A percentile compares a stretch with the other conserved stretches of the same genome.
Conservation (phyloP, 2,113 vertebrate genomes). For the Zosterops japonicus region DNA sequence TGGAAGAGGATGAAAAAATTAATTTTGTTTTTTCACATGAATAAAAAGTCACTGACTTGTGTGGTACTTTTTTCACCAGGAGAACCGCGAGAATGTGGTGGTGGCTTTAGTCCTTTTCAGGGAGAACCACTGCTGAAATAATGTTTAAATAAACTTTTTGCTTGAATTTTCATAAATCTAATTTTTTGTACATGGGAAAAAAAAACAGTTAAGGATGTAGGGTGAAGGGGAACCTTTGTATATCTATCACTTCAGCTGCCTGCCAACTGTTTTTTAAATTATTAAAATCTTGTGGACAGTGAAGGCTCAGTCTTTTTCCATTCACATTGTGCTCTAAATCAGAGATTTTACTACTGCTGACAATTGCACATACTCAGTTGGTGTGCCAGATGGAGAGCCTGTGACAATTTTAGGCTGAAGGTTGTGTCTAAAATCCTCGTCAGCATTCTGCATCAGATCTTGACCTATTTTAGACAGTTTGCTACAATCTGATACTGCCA, state of each 20-base stretch:
- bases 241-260: not conserved
- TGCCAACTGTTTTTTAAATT: not conserved
- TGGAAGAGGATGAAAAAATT: not conserved
- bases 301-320: not conserved
- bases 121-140: not conserved
- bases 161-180: not conserved
- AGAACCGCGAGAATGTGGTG: not conserved
- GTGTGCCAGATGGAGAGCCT: constrained; percentile 17
- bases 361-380: not conserved
- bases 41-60: not conserved
- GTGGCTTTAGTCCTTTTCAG: not conserved
- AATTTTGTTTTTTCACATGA: not conserved
- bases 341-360: constrained; percentile 27
- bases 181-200: not conserved
- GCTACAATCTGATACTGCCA: not conserved
- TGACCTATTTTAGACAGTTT: constrained; percentile 32
- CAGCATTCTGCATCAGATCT: constrained; percentile 12
- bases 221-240: not conserved
- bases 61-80: not conserved
- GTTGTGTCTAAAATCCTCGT: constrained; percentile 3
- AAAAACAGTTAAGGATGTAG: not conserved
- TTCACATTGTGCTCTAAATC: not conserved
- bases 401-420: constrained; percentile 41
- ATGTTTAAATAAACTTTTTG: not conserved
- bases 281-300: not conserved